phyloP scores from a whole-genome alignment of 2,113 vertebrate species.

The mouse (Mus musculus) region GRCm39 chr14:81472501-81473000 shows the following conservation, averaged over 20 bases:
- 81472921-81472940: constrained; percentile 34
- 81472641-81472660: constrained; percentile 61
- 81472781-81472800: constrained; percentile 75
- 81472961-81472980: background rate
- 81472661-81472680: constrained; percentile 64
- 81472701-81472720: constrained; percentile 49
- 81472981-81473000: background rate
- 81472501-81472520: background rate
- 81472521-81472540: constrained; percentile 48
- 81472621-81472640: constrained; percentile 54
- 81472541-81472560: background rate
- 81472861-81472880: constrained; percentile 53
- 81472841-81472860: constrained; percentile 65
- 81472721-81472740: background rate
- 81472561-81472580: constrained; percentile 36
- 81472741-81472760: constrained; percentile 66
- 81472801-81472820: constrained; percentile 73
- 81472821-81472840: background rate
- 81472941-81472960: constrained; percentile 36
- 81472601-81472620: constrained; percentile 68
- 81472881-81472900: constrained; percentile 63
- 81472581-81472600: constrained; percentile 46
- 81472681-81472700: constrained; percentile 70
- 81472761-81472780: constrained; percentile 65
- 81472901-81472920: constrained; percentile 17